Percentiles rank a stretch among this genome's conserved stretches.
phyloP scores from a whole-genome alignment of 2,888 invertebrate genomes.

The Dichetophora obliterata region DNA sequence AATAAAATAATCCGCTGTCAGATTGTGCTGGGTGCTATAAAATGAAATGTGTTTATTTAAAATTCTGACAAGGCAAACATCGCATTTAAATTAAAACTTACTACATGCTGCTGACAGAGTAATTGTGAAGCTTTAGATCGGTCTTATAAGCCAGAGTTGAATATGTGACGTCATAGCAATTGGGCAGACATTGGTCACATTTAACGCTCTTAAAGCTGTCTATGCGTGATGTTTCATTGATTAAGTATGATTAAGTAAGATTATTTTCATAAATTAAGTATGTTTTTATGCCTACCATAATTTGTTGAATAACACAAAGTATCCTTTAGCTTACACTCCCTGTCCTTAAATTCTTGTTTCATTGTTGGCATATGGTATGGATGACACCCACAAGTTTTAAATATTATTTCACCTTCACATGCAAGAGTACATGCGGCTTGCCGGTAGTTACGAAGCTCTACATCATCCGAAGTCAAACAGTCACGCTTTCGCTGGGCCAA shows the following conservation, averaged over 20 bases:
- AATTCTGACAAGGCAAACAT: not conserved
- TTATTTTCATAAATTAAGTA: not conserved
- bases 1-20: conserved; percentile 61
- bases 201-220: conserved; percentile 64
- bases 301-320: conserved; percentile 62
- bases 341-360: conserved; percentile 49
- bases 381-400: conserved; percentile 64
- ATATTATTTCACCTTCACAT: conserved; percentile 63
- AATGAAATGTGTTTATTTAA: not conserved
- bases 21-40: conserved; percentile 51
- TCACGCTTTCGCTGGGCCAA: conserved; percentile 64
- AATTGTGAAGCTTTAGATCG: conserved; percentile 62
- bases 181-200: conserved; percentile 67
- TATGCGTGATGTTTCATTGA: no score
- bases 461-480: conserved; percentile 64
- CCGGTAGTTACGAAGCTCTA: conserved; percentile 61
- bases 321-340: conserved; percentile 65
- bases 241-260: not conserved
- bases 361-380: conserved; percentile 65
- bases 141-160: conserved; percentile 64
- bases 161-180: conserved; percentile 69
- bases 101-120: conserved; percentile 64
- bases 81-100: conserved; percentile 51
- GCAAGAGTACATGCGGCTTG: conserved; percentile 65
- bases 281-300: conserved; percentile 58